phyloP scores from a whole-genome alignment of 2,797 vertebrate species.

The Sebastes steindachneri region DNA sequence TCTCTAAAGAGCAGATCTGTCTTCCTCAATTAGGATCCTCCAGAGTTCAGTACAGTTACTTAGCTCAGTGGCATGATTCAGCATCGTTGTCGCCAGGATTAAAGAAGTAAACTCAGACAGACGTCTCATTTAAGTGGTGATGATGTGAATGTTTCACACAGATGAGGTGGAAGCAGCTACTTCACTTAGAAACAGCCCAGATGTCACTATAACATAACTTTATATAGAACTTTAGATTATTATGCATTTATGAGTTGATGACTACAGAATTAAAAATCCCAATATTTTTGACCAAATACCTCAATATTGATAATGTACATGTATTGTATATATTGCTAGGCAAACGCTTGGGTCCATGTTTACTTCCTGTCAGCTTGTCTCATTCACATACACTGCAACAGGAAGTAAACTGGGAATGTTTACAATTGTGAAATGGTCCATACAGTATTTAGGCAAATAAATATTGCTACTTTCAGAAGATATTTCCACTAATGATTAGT shows the following conservation, averaged over 20 bases:
- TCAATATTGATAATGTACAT: not conserved
- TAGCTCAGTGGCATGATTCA: constrained; percentile 46
- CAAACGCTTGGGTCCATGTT: too few species aligned
- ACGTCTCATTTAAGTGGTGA: constrained; percentile 21
- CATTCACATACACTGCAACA: too few species aligned
- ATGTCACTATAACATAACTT: not conserved
- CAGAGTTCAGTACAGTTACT: constrained; percentile 49
- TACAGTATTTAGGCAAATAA: not conserved
- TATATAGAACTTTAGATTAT: not conserved
- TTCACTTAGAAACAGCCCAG: not conserved
- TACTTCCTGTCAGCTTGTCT: too few species aligned
- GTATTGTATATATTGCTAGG: not conserved
- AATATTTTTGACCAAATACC: not conserved
- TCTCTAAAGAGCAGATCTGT: constrained; percentile 67
- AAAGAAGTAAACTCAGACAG: not conserved
- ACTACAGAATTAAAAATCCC: not conserved
- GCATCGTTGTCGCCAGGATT: constrained; percentile 20
- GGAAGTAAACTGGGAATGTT: too few species aligned
- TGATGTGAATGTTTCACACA: constrained; percentile 34
- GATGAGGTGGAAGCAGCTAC: not conserved
- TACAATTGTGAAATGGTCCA: too few species aligned
- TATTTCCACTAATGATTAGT: not conserved
- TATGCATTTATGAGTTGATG: not conserved
- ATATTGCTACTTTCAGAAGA: not conserved
- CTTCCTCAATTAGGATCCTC: constrained; percentile 53